A percentile compares a stretch with the other conserved stretches of the same genome.
Evolutionary conservation across 2,888 invertebrate species (phyloP).

Genomic region (Drosophila merina): DNA sequence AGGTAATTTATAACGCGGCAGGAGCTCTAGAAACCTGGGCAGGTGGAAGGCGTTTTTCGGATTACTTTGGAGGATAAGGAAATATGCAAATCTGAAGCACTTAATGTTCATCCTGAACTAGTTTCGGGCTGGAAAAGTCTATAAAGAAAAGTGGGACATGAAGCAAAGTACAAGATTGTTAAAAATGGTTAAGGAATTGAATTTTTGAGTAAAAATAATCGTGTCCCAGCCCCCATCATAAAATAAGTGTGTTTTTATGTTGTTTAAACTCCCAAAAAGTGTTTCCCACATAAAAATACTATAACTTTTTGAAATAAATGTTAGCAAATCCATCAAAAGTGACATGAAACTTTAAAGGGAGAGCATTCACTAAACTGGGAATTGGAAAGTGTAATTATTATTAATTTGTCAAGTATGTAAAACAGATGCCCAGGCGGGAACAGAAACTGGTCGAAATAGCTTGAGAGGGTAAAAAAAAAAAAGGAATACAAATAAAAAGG

Average conservation of each 20-base stretch:
- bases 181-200: background rate
- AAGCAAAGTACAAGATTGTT: background rate
- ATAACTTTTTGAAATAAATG: constrained; percentile 31
- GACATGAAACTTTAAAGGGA: background rate
- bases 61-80: constrained; percentile 10
- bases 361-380: constrained; percentile 35
- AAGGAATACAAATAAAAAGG: constrained; percentile 13
- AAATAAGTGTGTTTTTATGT: constrained; percentile 17
- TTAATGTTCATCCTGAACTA: constrained; percentile 1
- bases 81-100: constrained; percentile 23
- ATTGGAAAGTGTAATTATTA: constrained; percentile 70
- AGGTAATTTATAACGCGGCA: constrained; percentile 31
- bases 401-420: constrained; percentile 79
- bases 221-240: background rate
- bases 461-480: constrained; percentile 11
- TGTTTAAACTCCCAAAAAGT: background rate
- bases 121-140: background rate
- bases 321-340: constrained; percentile 65
- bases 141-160: background rate
- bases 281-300: constrained; percentile 21
- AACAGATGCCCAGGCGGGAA: constrained; percentile 68
- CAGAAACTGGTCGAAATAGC: constrained; percentile 11
- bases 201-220: background rate
- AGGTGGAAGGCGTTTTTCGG: constrained; percentile 8
- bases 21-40: constrained; percentile 2